These are phyloP conservation scores for Drosophila teissieri DNA, from an alignment of 1,140 invertebrate genomes.

Conservation along the genomic window DNA sequence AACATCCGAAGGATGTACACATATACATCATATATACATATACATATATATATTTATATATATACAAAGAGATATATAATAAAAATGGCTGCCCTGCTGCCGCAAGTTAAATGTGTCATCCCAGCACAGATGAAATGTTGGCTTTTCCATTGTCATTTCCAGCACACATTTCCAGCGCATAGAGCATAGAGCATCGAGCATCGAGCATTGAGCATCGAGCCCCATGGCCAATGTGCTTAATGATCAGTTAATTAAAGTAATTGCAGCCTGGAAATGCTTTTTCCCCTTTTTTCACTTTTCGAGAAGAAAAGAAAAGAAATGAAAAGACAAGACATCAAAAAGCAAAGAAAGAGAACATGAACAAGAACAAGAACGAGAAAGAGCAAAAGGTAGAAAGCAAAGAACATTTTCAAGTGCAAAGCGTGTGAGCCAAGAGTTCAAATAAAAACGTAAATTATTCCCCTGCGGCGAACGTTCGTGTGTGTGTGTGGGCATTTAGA, in stretches of 20 bases:
- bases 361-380: conserved; percentile 12
- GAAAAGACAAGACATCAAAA: conserved; percentile 34
- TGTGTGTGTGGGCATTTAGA: conserved; percentile 14
- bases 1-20: conserved; percentile 34
- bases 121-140: conserved; percentile 14
- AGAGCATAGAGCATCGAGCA: background rate
- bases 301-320: conserved; percentile 30
- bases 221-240: conserved; percentile 63
- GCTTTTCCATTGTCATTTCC: conserved; percentile 79
- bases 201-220: conserved; percentile 7
- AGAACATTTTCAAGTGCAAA: conserved; percentile 75
- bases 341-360: conserved; percentile 36
- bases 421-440: conserved; percentile 72
- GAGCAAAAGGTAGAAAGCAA: conserved; percentile 27
- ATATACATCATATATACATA: conserved; percentile 1
- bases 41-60: background rate
- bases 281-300: conserved; percentile 21
- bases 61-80: background rate
- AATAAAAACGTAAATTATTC: conserved; percentile 64
- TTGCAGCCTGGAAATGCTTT: conserved; percentile 60
- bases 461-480: conserved; percentile 2
- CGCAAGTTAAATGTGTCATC: conserved; percentile 44
- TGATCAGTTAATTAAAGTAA: conserved; percentile 83
- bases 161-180: conserved; percentile 9
- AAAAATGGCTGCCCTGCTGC: conserved; percentile 42